These are phyloP conservation scores for Sebastes hubbsi DNA, from an alignment of 2,797 vertebrate species.

Conservation along the genomic window DNA sequence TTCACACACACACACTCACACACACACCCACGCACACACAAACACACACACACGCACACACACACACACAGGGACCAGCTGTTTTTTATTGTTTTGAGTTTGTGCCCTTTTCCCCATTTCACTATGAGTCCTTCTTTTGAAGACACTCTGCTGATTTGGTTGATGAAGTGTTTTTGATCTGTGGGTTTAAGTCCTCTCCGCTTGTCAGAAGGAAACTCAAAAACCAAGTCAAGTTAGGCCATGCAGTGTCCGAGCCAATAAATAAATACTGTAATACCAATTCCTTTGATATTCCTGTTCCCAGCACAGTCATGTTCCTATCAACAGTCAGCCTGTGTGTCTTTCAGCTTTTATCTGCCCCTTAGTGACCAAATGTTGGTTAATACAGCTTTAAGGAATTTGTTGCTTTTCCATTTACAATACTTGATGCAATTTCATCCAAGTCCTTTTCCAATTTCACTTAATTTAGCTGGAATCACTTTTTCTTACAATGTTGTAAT, in stretches of 20 bases:
- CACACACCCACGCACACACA: neutral
- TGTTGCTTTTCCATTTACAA: neutral
- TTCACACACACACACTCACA: constrained; percentile 18
- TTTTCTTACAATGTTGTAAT: neutral
- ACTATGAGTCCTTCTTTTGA: constrained; percentile 5
- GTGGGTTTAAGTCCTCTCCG: neutral
- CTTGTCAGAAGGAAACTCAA: neutral
- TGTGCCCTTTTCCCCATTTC: constrained; percentile 57
- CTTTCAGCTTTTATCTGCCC: neutral
- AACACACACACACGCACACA: constrained; percentile 1
- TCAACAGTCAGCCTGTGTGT: neutral
- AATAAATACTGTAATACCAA: neutral
- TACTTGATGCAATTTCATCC: neutral
- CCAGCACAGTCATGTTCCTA: neutral
- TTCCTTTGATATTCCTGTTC: neutral
- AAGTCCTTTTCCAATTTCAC: neutral
- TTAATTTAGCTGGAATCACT: neutral
- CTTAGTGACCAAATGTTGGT: neutral
- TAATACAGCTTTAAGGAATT: neutral
- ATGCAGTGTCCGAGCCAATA: neutral
- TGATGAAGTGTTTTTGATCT: constrained; percentile 17
- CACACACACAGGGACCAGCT: constrained; percentile 44
- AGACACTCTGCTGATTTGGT: constrained; percentile 3
- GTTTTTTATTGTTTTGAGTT: constrained; percentile 54
- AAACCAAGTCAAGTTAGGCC: neutral